Evolutionary conservation across 1,140 invertebrate genomes (phyloP).

Genomic region (Drosophila willistoni): DNA sequence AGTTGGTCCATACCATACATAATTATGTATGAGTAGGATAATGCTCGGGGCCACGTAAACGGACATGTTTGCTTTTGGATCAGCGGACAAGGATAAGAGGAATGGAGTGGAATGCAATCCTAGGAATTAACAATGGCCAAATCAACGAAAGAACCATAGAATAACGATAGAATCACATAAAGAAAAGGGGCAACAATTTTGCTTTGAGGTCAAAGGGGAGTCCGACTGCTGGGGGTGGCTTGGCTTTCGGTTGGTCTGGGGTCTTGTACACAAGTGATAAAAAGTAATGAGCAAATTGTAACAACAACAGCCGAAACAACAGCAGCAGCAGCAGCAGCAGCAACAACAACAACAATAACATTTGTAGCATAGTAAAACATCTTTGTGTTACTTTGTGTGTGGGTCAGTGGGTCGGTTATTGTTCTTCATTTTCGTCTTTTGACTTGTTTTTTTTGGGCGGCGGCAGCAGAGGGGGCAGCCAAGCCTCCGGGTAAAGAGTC

Average conservation of each 20-base stretch:
- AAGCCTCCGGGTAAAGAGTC: slow-evolving; percentile 40
- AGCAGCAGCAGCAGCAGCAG: slow-evolving; percentile 56
- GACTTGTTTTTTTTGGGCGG: slow-evolving; percentile 26
- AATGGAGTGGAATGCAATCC: slow-evolving; percentile 41
- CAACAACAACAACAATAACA: slow-evolving; percentile 41
- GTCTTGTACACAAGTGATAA: slow-evolving; percentile 63
- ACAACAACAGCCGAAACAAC: slow-evolving; percentile 47
- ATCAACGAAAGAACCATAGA: slow-evolving; percentile 66
- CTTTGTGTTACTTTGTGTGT: slow-evolving; percentile 78
- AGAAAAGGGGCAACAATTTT: slow-evolving; percentile 73
- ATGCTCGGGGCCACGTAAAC: slow-evolving; percentile 54
- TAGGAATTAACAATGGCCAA: slow-evolving; percentile 72
- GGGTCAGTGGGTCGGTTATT: slow-evolving; percentile 72
- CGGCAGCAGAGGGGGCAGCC: slow-evolving; percentile 22
- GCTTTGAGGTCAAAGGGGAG: slow-evolving; percentile 60
- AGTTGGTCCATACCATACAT: slow-evolving; percentile 45
- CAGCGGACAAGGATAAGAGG: slow-evolving; percentile 11
- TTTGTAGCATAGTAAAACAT: slow-evolving; percentile 61
- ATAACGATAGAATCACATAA: slow-evolving; percentile 53
- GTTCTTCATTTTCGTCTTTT: slow-evolving; percentile 31
- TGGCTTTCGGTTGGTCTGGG: not conserved
- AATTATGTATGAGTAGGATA: slow-evolving; percentile 59
- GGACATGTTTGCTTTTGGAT: slow-evolving; percentile 39
- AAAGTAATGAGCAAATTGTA: slow-evolving; percentile 80
- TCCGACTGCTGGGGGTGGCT: not conserved